phyloP scores from a whole-genome alignment of 1,140 invertebrate species.

The Diachasmimorpha longicaudata region DNA sequence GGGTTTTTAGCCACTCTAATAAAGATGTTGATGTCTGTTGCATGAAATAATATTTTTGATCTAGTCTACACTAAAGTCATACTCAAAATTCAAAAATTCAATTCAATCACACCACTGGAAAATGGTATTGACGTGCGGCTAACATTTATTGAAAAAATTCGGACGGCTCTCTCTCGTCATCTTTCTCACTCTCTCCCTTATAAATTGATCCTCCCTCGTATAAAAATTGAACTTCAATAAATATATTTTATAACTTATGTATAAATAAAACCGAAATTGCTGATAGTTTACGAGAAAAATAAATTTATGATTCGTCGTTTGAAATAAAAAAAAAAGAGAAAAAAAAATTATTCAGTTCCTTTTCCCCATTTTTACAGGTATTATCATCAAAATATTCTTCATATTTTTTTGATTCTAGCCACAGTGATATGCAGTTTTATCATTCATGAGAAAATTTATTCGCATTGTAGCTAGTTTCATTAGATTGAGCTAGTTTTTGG shows the following conservation, averaged over 20 bases:
- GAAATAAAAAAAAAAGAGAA: background rate
- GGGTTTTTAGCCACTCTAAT: no score
- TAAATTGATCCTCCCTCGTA: background rate
- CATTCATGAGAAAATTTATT: background rate
- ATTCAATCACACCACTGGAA: background rate
- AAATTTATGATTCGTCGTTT: background rate
- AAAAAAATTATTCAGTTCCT: background rate
- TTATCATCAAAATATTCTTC: background rate
- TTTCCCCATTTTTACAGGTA: no score
- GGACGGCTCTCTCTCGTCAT: background rate
- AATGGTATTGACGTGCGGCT: background rate
- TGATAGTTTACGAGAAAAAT: background rate
- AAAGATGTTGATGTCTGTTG: background rate
- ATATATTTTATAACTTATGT: background rate
- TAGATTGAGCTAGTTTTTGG: constrained; percentile 60
- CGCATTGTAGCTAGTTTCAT: background rate
- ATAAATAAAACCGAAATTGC: background rate
- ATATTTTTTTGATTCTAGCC: background rate
- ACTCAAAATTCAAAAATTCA: background rate
- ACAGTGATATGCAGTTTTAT: constrained; percentile 7
- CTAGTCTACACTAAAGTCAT: background rate
- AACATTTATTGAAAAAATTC: constrained; percentile 3
- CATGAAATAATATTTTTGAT: background rate
- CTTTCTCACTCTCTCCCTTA: background rate
- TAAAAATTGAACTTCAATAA: constrained; percentile 2